Conservation (phyloP, 2,113 vertebrate genomes). For the Odocoileus hemionus region DNA sequence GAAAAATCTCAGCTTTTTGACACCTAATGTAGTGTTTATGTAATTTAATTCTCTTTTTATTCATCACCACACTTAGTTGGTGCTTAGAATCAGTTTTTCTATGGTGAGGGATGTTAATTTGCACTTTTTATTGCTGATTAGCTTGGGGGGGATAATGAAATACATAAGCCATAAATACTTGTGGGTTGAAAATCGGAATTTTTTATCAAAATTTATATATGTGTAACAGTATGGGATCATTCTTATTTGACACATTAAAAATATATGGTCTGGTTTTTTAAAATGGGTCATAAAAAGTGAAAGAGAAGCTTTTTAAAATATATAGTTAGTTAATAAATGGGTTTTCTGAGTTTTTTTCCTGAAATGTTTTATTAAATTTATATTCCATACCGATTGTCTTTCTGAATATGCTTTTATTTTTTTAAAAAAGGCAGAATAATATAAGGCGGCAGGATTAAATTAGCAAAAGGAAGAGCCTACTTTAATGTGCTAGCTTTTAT, state of each 20-base stretch:
- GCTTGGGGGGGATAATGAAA: background rate
- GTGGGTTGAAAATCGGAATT: constrained; percentile 40
- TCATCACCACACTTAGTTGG: constrained; percentile 19
- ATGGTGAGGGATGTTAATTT: constrained; percentile 29
- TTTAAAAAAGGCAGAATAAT: constrained; percentile 43
- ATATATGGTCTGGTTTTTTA: constrained; percentile 33
- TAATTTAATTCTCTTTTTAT: constrained; percentile 42
- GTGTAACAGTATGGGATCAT: constrained; percentile 35
- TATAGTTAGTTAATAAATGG: constrained; percentile 35
- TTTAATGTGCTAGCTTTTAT: constrained; percentile 15
- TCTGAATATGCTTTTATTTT: constrained; percentile 29
- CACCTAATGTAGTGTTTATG: constrained; percentile 13
- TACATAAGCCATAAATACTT: constrained; percentile 18
- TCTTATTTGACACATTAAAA: constrained; percentile 36
- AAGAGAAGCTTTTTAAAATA: background rate
- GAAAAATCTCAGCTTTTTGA: constrained; percentile 24
- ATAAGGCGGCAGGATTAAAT: constrained; percentile 9
- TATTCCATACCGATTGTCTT: constrained; percentile 34
- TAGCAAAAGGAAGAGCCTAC: constrained; percentile 27
- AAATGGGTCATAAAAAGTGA: constrained; percentile 51
- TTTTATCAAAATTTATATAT: constrained; percentile 31
- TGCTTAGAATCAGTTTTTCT: constrained; percentile 16
- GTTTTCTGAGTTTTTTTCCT: constrained; percentile 35
- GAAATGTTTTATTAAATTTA: constrained; percentile 41
- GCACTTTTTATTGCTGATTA: constrained; percentile 10